Percentiles rank a stretch among this genome's conserved stretches.
phyloP scores from a whole-genome alignment of 2,113 vertebrate species.

The Urocolius indicus region DNA sequence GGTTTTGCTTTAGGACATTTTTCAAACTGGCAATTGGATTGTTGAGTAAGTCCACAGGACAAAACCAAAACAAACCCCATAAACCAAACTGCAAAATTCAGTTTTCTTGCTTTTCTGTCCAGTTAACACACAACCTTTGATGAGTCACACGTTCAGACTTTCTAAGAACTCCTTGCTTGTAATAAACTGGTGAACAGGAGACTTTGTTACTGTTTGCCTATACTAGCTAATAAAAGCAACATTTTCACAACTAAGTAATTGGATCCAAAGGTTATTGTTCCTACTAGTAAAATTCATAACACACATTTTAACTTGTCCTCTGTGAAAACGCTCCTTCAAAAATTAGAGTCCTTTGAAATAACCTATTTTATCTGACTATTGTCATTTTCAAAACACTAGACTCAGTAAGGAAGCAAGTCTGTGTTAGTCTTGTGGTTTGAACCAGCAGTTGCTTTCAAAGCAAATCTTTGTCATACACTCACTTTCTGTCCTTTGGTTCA shows the following conservation, averaged over 20 bases:
- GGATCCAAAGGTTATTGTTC: neutral
- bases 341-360: neutral
- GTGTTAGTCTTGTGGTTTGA: neutral
- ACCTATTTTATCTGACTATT: neutral
- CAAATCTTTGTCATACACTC: neutral
- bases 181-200: neutral
- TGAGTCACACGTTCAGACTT: neutral
- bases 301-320: neutral
- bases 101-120: neutral
- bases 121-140: neutral
- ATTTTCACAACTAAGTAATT: neutral
- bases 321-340: neutral
- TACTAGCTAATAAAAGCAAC: neutral
- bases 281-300: neutral
- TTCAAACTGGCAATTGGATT: conserved; percentile 8
- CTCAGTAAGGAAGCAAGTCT: neutral
- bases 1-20: neutral
- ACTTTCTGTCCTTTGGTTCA: neutral
- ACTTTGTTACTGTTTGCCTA: neutral
- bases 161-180: neutral
- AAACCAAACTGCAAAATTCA: neutral
- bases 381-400: neutral
- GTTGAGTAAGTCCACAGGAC: neutral
- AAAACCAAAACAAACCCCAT: neutral
- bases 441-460: neutral